Percentiles rank a stretch among this genome's conserved stretches.
Conservation (phyloP, 2,888 invertebrate genomes). For the Cremastinae sp. region DNA sequence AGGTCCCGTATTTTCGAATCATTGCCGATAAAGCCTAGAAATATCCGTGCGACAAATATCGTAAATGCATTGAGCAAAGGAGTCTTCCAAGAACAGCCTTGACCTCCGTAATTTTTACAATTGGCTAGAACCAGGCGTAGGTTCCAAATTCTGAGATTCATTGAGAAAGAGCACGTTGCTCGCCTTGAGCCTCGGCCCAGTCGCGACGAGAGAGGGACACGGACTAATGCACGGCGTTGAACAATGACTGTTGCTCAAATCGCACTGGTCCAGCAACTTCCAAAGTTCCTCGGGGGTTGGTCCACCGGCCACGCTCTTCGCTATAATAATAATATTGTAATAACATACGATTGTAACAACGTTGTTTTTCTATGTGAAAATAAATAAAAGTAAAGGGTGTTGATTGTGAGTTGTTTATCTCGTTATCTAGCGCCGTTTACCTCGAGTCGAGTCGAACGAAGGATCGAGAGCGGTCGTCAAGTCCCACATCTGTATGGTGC, state of each 20-base stretch:
- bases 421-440: constrained; percentile 68
- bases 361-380: not conserved
- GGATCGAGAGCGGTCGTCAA: constrained; percentile 96
- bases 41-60: constrained; percentile 1
- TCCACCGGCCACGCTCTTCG: constrained; percentile 88
- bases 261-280: constrained; percentile 95
- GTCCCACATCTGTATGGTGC: constrained; percentile 99
- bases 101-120: constrained; percentile 62
- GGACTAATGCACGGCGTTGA: constrained; percentile 91
- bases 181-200: constrained; percentile 81
- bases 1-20: not conserved
- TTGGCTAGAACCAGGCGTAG: constrained; percentile 70
- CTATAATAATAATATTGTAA: constrained; percentile 75
- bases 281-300: constrained; percentile 95
- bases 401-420: too few species aligned
- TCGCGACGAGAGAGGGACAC: constrained; percentile 83
- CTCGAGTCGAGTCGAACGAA: constrained; percentile 81
- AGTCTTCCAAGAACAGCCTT: constrained; percentile 34
- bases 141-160: constrained; percentile 80
- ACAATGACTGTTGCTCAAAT: constrained; percentile 90
- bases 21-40: not conserved
- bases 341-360: too few species aligned
- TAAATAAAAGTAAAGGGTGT: too few species aligned
- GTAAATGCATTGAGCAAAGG: constrained; percentile 42
- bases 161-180: constrained; percentile 85